Percentiles rank a stretch among this genome's conserved stretches.
phyloP scores from a whole-genome alignment of 2,888 invertebrate species.

The Conops quadrifasciatus region DNA sequence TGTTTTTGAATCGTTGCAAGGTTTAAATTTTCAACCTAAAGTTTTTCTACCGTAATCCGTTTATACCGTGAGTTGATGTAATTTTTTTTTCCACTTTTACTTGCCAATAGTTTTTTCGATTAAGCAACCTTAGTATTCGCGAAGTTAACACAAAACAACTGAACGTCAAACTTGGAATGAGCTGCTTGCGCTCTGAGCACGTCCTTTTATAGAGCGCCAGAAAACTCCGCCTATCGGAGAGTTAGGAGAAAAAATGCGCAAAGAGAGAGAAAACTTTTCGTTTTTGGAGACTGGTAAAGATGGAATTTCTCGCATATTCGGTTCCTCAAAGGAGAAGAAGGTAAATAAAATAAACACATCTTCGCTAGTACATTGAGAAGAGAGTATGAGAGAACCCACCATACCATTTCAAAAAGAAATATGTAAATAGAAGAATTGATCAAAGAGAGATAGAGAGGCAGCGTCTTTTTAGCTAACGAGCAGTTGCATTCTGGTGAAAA shows the following conservation, averaged over 20 bases:
- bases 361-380: too few relatives aligned
- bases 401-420: too few relatives aligned
- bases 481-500: too few relatives aligned
- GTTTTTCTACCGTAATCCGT: slow-evolving; percentile 30
- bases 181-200: slow-evolving; percentile 53
- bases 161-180: slow-evolving; percentile 50
- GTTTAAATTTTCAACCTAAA: slow-evolving; percentile 10
- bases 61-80: not conserved
- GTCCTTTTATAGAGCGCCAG: slow-evolving; percentile 55
- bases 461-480: too few relatives aligned
- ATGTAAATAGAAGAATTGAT: too few relatives aligned
- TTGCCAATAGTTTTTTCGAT: not conserved
- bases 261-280: slow-evolving; percentile 15
- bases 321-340: too few relatives aligned
- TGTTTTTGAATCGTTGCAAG: too few relatives aligned
- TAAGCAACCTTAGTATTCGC: slow-evolving; percentile 20
- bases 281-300: slow-evolving; percentile 14
- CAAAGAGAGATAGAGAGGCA: too few relatives aligned
- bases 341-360: too few relatives aligned
- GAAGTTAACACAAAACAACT: not conserved
- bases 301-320: too few relatives aligned
- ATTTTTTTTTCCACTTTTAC: not conserved
- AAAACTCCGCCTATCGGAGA: slow-evolving; percentile 53
- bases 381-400: too few relatives aligned
- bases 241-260: slow-evolving; percentile 42